Base-by-base conservation (phyloP, 2,888 invertebrate species). In the Mythimna lalbum region DNA sequence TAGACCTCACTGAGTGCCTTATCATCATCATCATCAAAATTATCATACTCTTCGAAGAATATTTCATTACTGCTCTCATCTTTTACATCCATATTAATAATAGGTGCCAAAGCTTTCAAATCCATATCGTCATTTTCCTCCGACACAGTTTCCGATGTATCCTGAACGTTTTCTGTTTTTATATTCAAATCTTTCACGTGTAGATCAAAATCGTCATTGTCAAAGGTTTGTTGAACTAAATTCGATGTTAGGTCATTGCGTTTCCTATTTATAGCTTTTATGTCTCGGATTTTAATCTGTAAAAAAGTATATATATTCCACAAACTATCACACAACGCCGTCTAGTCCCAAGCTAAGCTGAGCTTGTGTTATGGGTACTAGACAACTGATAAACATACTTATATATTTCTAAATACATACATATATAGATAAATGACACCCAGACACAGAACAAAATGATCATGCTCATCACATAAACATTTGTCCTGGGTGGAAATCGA, bases 21-120 rank as follows among this genome's bases (percentile, higher is more conserved):
- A 61, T 93, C 92, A 1, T 93, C 93, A 0, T 91, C 90, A 2
- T 92, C 91, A 19, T 90, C 90, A 33, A 91, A 92, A 31, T 87
- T 71, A 31, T 90, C 89, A 50, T 84, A 92, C 21, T 93, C 94
- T 9, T 93, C 89, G 4, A 91, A 90, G 53, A 86, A 94, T 67
- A 93, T 90, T 14, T 92, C 92, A 56, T 91, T 91, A 0, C 47
- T 63, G 1, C 76, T 81, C n/a, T 93, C 93, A 19, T 89, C 86
- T 66, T 93, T 93, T 0, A 93, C 81, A 47, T 90, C 88, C 0
- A 90, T 78, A 39, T 90, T 86, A 0, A 79, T 67, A 4, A 89
- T 77, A 0, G 86, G 84, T 0, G 81, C 71, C 2, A 81, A 9
- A 0, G 50, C 52, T 19, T 80, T 75, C 0, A 80, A 60, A 0